Conservation (phyloP, 2,113 vertebrate genomes). For the Podarcis raffonei region DNA sequence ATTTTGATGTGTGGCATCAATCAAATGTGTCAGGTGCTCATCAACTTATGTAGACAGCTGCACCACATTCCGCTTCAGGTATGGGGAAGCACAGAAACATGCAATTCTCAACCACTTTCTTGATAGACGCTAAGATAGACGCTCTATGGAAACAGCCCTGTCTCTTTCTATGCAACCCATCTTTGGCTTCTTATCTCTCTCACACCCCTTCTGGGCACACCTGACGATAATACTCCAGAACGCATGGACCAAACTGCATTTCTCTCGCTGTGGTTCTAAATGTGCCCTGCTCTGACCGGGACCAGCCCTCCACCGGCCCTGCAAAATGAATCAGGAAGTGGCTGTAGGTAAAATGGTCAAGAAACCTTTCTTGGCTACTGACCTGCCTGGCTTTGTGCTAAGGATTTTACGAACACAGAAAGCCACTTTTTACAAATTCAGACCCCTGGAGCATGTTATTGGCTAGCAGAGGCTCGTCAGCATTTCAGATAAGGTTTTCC, state of each 20-base stretch:
- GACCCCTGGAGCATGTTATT: too few relatives aligned
- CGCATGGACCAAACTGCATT: not conserved
- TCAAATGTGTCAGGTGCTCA: too few relatives aligned
- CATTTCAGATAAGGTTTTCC: too few relatives aligned
- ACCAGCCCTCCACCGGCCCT: not conserved
- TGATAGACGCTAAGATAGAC: not conserved
- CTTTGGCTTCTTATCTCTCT: not conserved
- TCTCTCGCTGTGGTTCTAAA: not conserved
- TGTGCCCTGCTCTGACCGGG: not conserved
- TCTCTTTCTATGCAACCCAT: too few relatives aligned
- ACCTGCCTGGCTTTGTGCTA: not conserved
- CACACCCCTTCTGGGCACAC: not conserved
- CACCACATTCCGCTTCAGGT: not conserved
- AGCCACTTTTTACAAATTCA: not conserved
- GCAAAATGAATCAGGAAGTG: not conserved
- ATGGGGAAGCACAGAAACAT: not conserved
- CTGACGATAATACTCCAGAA: too few relatives aligned
- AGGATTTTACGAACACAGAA: not conserved
- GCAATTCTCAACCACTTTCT: not conserved
- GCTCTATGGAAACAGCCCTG: too few relatives aligned
- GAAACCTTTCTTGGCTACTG: not conserved
- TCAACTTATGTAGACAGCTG: too few relatives aligned
- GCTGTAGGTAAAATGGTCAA: not conserved
- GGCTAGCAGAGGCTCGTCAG: too few relatives aligned
- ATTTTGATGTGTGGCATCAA: not conserved